Conservation (phyloP, 2,888 invertebrate species). For the Polydrusus cervinus region DNA sequence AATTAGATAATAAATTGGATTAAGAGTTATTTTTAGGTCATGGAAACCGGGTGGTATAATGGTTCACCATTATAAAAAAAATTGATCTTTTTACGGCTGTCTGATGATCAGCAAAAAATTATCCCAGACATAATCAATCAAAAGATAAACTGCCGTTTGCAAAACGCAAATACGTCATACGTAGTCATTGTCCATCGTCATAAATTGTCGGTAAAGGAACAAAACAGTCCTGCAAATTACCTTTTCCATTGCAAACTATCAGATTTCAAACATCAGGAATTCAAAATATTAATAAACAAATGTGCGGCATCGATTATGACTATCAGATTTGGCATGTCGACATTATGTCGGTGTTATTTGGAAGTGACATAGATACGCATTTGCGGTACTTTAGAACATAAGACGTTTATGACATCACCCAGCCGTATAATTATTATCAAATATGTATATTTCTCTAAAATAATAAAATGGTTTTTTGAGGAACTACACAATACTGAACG, state of each 20-base stretch:
- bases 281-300: constrained; percentile 11
- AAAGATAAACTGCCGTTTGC: neutral
- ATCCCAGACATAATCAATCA: constrained; percentile 14
- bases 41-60: no score
- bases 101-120: constrained; percentile 4
- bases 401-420: no score
- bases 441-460: no score
- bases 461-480: no score
- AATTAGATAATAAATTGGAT: no score
- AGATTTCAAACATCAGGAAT: neutral
- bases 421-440: no score
- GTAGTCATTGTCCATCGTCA: neutral
- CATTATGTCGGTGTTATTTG: neutral
- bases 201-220: constrained; percentile 19
- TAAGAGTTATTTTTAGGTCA: no score
- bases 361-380: neutral
- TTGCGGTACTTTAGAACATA: neutral
- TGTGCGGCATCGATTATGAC: constrained; percentile 10
- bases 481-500: no score
- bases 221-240: constrained; percentile 1
- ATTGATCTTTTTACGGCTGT: neutral
- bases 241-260: neutral
- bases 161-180: neutral
- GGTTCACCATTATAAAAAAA: no score
- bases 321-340: neutral